Conservation (phyloP, 1,140 invertebrate genomes). For the Bombus confusus region DNA sequence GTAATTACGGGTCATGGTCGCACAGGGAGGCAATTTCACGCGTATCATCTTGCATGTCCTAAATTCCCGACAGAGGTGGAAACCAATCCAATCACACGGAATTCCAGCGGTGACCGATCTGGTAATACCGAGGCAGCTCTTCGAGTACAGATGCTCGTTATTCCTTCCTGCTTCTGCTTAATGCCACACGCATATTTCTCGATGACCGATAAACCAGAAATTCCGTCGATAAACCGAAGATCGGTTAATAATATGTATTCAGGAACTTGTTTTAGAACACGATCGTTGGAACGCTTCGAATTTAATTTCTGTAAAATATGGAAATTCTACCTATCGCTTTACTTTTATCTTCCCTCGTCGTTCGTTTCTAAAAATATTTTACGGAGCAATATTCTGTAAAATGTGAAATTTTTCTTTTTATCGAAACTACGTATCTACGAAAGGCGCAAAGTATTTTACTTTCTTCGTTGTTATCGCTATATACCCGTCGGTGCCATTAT, state of each 20-base stretch:
- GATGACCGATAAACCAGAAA: slow-evolving; percentile 17
- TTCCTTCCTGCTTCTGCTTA: slow-evolving; percentile 48
- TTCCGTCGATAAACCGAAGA: not conserved
- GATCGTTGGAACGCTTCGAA: not conserved
- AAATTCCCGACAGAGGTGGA: slow-evolving; percentile 47
- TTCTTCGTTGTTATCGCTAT: not conserved
- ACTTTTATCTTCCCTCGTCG: too few species aligned
- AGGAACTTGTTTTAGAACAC: not conserved
- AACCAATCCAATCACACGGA: slow-evolving; percentile 58
- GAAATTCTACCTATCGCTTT: not conserved
- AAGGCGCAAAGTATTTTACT: not conserved
- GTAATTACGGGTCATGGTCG: slow-evolving; percentile 54
- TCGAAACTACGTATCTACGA: not conserved
- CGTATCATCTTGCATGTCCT: slow-evolving; percentile 54
- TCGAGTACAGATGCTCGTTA: slow-evolving; percentile 51
- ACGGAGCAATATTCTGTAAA: not conserved
- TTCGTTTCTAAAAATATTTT: too few species aligned
- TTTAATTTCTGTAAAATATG: not conserved
- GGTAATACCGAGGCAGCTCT: slow-evolving; percentile 39
- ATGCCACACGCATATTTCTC: slow-evolving; percentile 40
- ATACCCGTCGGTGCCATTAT: not conserved
- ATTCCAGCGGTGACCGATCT: slow-evolving; percentile 51
- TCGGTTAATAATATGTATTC: not conserved
- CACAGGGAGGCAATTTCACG: slow-evolving; percentile 45
- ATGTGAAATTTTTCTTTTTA: not conserved